Evolutionary conservation across 2,113 vertebrate genomes (phyloP).

Genomic region (Oreotrochilus melanogaster): DNA sequence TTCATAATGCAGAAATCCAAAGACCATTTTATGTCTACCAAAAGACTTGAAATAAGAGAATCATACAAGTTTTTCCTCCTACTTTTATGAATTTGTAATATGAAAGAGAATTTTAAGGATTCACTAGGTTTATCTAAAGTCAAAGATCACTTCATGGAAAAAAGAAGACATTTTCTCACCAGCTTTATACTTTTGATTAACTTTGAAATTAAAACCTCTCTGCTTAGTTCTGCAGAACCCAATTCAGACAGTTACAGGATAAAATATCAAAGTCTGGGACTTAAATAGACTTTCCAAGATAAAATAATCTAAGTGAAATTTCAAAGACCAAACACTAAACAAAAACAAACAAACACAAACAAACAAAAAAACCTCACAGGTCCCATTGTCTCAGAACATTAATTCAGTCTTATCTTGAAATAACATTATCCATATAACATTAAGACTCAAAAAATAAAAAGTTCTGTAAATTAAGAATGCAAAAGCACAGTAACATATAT

Average conservation of each 20-base stretch:
- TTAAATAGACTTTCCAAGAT: not conserved
- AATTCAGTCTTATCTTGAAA: not conserved
- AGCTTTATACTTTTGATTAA: not conserved
- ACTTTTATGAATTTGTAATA: not conserved
- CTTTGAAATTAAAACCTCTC: not conserved
- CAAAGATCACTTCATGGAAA: not conserved
- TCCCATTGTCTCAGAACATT: not conserved
- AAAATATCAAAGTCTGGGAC: not conserved
- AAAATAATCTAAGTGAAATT: not conserved
- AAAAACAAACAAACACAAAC: not conserved
- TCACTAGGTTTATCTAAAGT: not conserved
- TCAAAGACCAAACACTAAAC: not conserved
- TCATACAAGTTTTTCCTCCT: not conserved
- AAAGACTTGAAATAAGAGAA: not conserved
- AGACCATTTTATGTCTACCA: not conserved
- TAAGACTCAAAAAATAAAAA: not conserved
- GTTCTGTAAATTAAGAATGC: not conserved
- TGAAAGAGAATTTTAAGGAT: not conserved
- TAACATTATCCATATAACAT: not conserved
- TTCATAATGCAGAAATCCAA: not conserved
- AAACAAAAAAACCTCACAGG: not conserved
- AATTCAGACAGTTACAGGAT: not conserved
- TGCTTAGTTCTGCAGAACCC: not conserved
- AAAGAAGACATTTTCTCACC: accelerated
- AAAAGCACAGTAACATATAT: not conserved